Percentiles rank a stretch among this genome's conserved stretches.
phyloP scores from a whole-genome alignment of 2,113 vertebrate species.

The Ardeotis arabs region DNA sequence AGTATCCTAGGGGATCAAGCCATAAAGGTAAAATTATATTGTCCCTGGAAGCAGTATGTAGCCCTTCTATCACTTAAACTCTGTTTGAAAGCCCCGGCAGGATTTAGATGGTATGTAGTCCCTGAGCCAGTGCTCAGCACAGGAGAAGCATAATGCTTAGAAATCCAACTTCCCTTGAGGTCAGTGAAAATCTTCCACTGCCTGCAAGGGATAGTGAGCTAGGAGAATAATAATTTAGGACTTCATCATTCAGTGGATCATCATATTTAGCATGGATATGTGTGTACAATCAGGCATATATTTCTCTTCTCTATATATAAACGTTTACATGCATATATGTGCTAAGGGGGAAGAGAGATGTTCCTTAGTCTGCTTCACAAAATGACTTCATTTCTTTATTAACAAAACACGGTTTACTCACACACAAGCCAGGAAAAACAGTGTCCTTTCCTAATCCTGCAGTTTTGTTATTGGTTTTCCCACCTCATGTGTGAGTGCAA shows the following conservation, averaged over 20 bases:
- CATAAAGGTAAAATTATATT: background rate
- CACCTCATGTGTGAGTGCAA: slow-evolving; percentile 54
- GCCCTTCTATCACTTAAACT: background rate
- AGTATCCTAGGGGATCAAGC: background rate
- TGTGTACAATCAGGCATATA: background rate
- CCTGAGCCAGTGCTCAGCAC: background rate
- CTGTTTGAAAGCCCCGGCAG: background rate
- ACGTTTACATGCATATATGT: background rate
- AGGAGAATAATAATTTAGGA: background rate
- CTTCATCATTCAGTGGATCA: background rate
- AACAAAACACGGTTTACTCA: background rate
- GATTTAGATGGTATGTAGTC: background rate
- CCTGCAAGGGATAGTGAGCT: background rate
- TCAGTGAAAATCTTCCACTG: background rate
- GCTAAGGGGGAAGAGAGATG: background rate
- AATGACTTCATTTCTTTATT: background rate
- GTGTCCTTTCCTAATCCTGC: background rate
- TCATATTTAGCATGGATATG: background rate
- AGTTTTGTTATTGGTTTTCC: slow-evolving; percentile 61
- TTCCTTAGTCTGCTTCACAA: background rate
- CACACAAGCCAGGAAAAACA: slow-evolving; percentile 26
- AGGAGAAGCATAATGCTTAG: background rate
- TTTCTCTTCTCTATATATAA: background rate
- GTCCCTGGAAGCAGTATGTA: background rate
- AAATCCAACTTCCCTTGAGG: background rate